Evolutionary conservation across 2,113 vertebrate genomes (phyloP).

Genomic region (Zosterops lateralis): DNA sequence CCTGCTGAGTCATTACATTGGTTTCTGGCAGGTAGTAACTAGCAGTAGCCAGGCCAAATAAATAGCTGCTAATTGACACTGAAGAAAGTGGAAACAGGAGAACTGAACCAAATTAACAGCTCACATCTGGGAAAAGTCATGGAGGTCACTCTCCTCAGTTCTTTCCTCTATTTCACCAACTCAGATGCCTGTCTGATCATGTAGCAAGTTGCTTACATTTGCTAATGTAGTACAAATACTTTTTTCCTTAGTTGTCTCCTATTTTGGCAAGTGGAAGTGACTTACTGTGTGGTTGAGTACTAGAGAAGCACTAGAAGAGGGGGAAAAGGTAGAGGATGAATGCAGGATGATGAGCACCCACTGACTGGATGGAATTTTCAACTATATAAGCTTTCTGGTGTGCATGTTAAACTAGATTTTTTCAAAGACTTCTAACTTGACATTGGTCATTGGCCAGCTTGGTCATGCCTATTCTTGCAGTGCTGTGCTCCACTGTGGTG

Average conservation of each 20-base stretch:
- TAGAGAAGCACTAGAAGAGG: neutral
- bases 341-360: accelerated
- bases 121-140: neutral
- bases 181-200: neutral
- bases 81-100: neutral
- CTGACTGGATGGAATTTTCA: neutral
- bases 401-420: neutral
- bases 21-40: neutral
- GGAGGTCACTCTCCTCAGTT: neutral
- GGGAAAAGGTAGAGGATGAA: neutral
- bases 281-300: neutral
- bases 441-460: neutral
- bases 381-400: neutral
- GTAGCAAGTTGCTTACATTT: neutral
- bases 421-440: neutral
- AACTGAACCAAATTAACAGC: neutral
- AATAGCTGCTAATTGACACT: neutral
- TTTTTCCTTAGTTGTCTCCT: neutral
- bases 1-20: neutral
- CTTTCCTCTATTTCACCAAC: neutral
- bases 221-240: neutral
- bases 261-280: neutral
- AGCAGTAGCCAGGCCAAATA: neutral
- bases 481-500: neutral
- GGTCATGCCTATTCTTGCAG: neutral